Percentiles rank a stretch among this genome's conserved stretches.
These are phyloP conservation scores for Aix galericulata DNA, from an alignment of 2,113 vertebrate species.

Conservation along the genomic window DNA sequence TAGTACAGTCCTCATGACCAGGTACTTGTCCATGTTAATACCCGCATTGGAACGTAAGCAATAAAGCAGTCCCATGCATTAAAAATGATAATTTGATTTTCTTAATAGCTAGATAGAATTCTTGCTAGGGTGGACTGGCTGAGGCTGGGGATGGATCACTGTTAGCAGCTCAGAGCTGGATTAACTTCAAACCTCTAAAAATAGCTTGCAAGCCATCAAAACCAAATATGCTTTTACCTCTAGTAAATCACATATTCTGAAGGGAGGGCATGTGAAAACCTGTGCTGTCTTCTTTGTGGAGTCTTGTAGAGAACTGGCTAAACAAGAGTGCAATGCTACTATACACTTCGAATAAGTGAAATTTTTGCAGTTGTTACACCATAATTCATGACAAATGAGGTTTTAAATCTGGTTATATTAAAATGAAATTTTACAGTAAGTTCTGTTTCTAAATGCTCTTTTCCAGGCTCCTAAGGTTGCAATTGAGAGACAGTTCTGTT, in stretches of 20 bases:
- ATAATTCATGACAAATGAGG: neutral
- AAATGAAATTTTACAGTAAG: neutral
- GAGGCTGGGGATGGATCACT: neutral
- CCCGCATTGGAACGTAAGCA: neutral
- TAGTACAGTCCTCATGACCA: fast-evolving
- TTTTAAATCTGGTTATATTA: neutral
- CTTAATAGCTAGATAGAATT: neutral
- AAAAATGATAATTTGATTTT: neutral
- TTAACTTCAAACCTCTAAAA: constrained; percentile 61
- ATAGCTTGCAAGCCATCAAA: constrained; percentile 36
- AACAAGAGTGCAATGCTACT: neutral
- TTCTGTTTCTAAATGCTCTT: neutral
- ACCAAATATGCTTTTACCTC: neutral
- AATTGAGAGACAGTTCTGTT: neutral
- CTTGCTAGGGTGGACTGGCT: neutral
- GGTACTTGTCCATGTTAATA: neutral
- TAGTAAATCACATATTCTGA: neutral
- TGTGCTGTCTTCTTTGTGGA: neutral
- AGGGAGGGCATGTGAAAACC: neutral
- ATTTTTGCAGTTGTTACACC: neutral
- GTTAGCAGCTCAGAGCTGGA: constrained; percentile 44
- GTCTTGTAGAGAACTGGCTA: neutral
- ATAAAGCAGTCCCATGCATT: neutral
- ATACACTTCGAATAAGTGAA: neutral
- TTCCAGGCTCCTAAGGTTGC: neutral